These are phyloP conservation scores for Bombus breviceps DNA, from an alignment of 1,140 invertebrate species.

Conservation along the genomic window DNA sequence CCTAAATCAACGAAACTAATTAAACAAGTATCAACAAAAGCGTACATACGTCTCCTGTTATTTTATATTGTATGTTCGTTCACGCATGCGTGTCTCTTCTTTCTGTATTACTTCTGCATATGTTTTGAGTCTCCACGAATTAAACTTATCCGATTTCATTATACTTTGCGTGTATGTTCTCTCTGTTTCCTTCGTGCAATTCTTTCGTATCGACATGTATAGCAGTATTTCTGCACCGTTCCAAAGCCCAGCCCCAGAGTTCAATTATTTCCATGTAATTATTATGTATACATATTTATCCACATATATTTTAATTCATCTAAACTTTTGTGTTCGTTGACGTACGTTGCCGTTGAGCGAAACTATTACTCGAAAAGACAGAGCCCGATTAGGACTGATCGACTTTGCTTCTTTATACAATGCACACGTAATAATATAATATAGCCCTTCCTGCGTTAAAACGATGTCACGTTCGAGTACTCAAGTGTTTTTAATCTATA, in stretches of 20 bases:
- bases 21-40: constrained; percentile 76
- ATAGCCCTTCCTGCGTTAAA: neutral
- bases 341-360: constrained; percentile 53
- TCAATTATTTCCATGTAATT: constrained; percentile 55
- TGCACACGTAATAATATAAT: constrained; percentile 20
- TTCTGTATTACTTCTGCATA: constrained; percentile 36
- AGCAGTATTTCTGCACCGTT: constrained; percentile 64
- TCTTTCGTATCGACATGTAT: constrained; percentile 47
- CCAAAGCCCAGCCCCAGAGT: constrained; percentile 78
- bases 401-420: neutral
- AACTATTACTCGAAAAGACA: constrained; percentile 40
- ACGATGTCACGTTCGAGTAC: constrained; percentile 34
- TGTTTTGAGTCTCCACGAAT: constrained; percentile 12
- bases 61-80: constrained; percentile 46
- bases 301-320: constrained; percentile 60
- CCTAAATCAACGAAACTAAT: constrained; percentile 73
- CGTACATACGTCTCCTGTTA: constrained; percentile 66
- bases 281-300: constrained; percentile 57
- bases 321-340: constrained; percentile 63
- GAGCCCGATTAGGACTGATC: neutral
- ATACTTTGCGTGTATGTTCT: constrained; percentile 16
- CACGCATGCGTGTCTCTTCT: constrained; percentile 40
- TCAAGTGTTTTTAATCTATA: constrained; percentile 27
- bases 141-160: constrained; percentile 35
- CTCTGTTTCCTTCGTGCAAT: constrained; percentile 21